A percentile compares a stretch with the other conserved stretches of the same genome.
phyloP scores from a whole-genome alignment of 2,888 invertebrate genomes.

The Noctuana brunneofusca region DNA sequence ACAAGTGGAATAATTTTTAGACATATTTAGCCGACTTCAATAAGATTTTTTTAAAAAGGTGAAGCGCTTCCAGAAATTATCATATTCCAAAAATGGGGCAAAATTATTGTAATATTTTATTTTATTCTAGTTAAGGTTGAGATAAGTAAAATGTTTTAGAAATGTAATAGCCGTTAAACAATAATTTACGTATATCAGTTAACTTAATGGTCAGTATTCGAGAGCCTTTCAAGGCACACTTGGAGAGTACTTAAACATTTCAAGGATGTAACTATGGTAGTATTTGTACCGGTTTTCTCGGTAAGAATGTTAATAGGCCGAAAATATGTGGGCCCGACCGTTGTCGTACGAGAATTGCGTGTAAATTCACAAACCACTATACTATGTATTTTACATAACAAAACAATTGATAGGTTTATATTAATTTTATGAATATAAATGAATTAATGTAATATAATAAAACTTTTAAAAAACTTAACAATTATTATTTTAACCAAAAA shows the following conservation, averaged over 20 bases:
- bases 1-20: too few relatives aligned
- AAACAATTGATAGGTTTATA: constrained; percentile 15
- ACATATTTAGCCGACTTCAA: too few relatives aligned
- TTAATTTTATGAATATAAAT: constrained; percentile 7
- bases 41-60: background rate
- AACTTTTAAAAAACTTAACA: background rate
- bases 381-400: constrained; percentile 13
- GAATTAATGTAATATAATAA: background rate
- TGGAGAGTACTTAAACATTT: constrained; percentile 21
- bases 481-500: too few relatives aligned
- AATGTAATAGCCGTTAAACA: too few relatives aligned
- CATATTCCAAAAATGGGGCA: too few relatives aligned
- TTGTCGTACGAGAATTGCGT: constrained; percentile 48
- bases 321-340: constrained; percentile 55
- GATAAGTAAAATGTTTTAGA: too few relatives aligned
- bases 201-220: background rate
- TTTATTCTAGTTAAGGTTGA: too few relatives aligned
- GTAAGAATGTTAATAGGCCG: constrained; percentile 58
- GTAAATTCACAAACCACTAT: constrained; percentile 29
- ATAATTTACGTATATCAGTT: background rate
- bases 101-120: too few relatives aligned
- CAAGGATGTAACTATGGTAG: constrained; percentile 33
- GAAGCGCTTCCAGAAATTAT: too few relatives aligned
- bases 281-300: constrained; percentile 49
- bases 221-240: constrained; percentile 3